These are phyloP conservation scores for Rhynchonycteris naso DNA, from an alignment of 2,797 vertebrate genomes.

Conservation along the genomic window DNA sequence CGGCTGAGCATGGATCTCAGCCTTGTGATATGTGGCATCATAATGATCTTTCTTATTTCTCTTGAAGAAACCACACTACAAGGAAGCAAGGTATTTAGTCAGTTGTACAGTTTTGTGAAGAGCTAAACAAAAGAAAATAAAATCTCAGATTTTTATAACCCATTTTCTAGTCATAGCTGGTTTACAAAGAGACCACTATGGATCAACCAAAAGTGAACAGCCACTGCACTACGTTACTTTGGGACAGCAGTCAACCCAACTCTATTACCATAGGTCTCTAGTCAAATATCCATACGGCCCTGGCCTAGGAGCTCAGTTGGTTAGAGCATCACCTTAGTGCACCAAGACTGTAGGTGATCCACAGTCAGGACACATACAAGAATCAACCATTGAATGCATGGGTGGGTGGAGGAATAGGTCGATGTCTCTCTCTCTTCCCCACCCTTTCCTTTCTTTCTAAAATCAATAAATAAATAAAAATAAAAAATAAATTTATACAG, in stretches of 20 bases:
- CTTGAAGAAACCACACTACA: constrained; percentile 99
- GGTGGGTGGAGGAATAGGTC: too few species aligned
- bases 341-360: too few species aligned
- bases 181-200: constrained; percentile 26
- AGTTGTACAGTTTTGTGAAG: constrained; percentile 78
- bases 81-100: constrained; percentile 92
- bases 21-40: constrained; percentile 97
- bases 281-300: neutral
- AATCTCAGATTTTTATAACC: constrained; percentile 47
- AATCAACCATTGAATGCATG: too few species aligned
- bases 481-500: neutral
- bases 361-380: too few species aligned
- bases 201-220: neutral
- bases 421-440: too few species aligned
- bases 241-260: neutral
- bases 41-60: constrained; percentile 96
- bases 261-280: neutral
- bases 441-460: too few species aligned
- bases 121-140: constrained; percentile 61
- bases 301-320: too few species aligned
- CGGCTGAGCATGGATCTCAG: constrained; percentile 99
- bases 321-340: too few species aligned
- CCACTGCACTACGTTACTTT: too few species aligned
- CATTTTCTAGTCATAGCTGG: neutral
- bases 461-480: too few species aligned